Conservation (phyloP, 2,888 invertebrate species). For the Caenorhabditis sp. region DNA sequence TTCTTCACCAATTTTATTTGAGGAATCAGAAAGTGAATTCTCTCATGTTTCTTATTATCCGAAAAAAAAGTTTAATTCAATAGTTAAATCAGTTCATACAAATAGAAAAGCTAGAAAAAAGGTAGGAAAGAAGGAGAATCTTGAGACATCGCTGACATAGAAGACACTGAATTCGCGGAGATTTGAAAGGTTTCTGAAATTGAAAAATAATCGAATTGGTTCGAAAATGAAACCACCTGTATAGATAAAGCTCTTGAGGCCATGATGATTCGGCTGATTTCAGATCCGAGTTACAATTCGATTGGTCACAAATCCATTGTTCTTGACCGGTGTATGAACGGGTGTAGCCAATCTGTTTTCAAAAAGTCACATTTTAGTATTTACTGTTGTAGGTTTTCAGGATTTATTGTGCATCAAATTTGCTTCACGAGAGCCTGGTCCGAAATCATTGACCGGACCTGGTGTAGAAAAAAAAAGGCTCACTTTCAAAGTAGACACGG, state of each 20-base stretch:
- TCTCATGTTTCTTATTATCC: no score
- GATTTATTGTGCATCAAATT: no score
- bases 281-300: slow-evolving; percentile 45
- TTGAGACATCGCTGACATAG: slow-evolving; percentile 36
- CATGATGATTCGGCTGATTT: slow-evolving; percentile 47
- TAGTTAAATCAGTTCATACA: background rate
- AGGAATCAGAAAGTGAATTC: no score
- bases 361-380: background rate
- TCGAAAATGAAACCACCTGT: slow-evolving; percentile 25
- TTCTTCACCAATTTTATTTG: no score
- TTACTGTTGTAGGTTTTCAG: no score
- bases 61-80: no score
- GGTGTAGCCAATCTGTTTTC: slow-evolving; percentile 44
- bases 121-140: slow-evolving; percentile 36
- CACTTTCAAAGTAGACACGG: slow-evolving; percentile 33
- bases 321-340: slow-evolving; percentile 43
- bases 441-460: no score
- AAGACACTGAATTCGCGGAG: slow-evolving; percentile 53
- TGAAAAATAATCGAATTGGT: background rate
- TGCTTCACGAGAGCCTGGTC: no score
- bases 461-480: background rate
- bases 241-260: slow-evolving; percentile 44
- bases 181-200: slow-evolving; percentile 50
- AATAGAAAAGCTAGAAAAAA: slow-evolving; percentile 12
- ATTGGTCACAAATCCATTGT: slow-evolving; percentile 46